These are phyloP conservation scores for Trogon surrucura DNA, from an alignment of 2,113 vertebrate species.

Conservation along the genomic window DNA sequence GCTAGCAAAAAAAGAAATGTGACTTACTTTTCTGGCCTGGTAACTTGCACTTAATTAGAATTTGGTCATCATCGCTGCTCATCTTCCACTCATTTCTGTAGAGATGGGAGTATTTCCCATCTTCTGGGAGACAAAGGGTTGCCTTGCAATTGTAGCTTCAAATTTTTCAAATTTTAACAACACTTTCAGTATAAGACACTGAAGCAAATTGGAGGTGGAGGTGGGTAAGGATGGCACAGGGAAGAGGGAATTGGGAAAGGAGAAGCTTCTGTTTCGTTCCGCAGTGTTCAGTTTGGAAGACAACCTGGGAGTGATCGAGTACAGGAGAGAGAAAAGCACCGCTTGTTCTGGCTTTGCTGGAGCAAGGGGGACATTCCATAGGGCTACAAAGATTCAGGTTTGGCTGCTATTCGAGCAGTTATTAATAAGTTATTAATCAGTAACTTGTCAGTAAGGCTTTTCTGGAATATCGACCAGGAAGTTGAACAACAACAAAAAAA, in stretches of 20 bases:
- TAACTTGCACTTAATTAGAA: not conserved
- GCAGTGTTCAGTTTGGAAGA: not conserved
- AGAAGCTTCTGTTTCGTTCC: not conserved
- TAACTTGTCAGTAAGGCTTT: not conserved
- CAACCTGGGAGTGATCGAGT: not conserved
- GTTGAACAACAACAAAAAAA: not conserved
- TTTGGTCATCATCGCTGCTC: not conserved
- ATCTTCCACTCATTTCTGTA: not conserved
- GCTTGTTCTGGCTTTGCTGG: not conserved
- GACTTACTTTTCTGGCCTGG: not conserved
- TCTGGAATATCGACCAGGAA: not conserved
- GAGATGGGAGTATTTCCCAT: not conserved
- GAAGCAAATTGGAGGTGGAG: not conserved
- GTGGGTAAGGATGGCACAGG: not conserved
- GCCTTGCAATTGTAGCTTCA: not conserved
- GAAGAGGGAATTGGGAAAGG: not conserved
- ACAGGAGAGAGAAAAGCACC: not conserved
- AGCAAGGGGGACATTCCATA: not conserved
- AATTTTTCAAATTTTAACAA: not conserved
- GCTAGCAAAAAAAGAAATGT: not conserved
- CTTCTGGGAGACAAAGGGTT: not conserved
- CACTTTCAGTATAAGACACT: not conserved
- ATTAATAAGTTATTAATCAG: slow-evolving; percentile 13
- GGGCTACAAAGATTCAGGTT: not conserved
- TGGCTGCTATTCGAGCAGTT: not conserved